phyloP scores from a whole-genome alignment of 2,888 invertebrate species.

The Thera britannica region DNA sequence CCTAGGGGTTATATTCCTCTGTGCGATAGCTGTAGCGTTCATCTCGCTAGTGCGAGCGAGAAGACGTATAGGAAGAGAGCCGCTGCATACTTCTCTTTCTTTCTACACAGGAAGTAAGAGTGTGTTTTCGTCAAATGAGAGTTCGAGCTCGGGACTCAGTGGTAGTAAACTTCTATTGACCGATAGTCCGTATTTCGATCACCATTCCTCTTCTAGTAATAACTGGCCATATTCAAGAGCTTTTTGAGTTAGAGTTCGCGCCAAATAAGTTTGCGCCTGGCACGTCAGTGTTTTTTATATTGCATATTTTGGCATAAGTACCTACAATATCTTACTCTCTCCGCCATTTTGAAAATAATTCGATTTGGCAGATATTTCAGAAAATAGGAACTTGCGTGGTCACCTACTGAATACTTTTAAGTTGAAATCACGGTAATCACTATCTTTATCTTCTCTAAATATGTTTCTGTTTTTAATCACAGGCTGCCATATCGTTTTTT shows the following conservation, averaged over 20 bases:
- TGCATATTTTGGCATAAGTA: neutral
- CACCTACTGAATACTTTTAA: no score
- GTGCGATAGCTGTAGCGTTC: slow-evolving; percentile 89
- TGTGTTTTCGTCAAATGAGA: slow-evolving; percentile 85
- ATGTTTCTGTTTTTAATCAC: no score
- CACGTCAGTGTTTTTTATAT: neutral
- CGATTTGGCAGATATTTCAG: no score
- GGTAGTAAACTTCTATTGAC: slow-evolving; percentile 86
- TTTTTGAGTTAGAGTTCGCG: slow-evolving; percentile 45
- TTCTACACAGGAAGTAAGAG: slow-evolving; percentile 86
- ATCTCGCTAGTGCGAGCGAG: slow-evolving; percentile 87
- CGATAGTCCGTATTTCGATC: slow-evolving; percentile 86
- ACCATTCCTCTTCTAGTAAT: slow-evolving; percentile 81
- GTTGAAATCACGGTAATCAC: no score
- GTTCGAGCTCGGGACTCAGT: slow-evolving; percentile 85
- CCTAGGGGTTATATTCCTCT: slow-evolving; percentile 88
- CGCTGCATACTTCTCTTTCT: slow-evolving; percentile 80
- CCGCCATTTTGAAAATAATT: no score
- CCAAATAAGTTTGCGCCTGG: slow-evolving; percentile 23
- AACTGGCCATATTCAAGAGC: slow-evolving; percentile 83
- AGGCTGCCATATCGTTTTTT: no score
- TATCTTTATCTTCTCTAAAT: no score
- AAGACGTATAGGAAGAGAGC: slow-evolving; percentile 77
- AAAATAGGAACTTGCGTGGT: no score
- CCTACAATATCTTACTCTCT: no score